Conservation (phyloP, 2,888 invertebrate species). For the Xestia ashworthii region DNA sequence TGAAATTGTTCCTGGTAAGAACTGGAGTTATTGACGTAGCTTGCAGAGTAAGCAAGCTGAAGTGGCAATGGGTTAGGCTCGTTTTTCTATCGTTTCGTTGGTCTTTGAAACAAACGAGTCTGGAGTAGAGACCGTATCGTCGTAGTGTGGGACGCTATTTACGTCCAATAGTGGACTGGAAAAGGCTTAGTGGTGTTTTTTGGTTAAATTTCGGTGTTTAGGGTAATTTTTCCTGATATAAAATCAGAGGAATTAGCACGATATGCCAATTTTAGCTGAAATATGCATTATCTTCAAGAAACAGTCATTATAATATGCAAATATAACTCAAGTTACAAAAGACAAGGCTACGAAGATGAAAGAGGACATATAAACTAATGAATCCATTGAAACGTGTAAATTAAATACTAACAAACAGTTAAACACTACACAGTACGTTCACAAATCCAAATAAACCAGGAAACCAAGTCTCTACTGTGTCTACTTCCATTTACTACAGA, state of each 20-base stretch:
- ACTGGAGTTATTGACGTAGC: background rate
- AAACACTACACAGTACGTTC: background rate
- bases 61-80: background rate
- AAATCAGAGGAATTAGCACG: background rate
- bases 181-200: too few relatives aligned
- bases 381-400: background rate
- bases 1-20: background rate
- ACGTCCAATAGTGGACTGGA: background rate
- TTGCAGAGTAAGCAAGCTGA: background rate
- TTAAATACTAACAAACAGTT: background rate
- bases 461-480: background rate
- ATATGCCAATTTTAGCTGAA: background rate
- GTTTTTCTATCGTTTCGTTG: background rate
- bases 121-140: background rate
- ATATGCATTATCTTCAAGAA: background rate
- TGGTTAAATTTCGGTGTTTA: too few relatives aligned
- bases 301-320: background rate
- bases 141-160: background rate
- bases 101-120: background rate
- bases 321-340: background rate
- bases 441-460: slow-evolving; percentile 1
- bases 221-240: too few relatives aligned
- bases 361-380: background rate
- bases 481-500: slow-evolving; percentile 12
- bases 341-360: background rate